Conservation (phyloP, 1,140 invertebrate genomes). For the Eriosoma lanigerum region DNA sequence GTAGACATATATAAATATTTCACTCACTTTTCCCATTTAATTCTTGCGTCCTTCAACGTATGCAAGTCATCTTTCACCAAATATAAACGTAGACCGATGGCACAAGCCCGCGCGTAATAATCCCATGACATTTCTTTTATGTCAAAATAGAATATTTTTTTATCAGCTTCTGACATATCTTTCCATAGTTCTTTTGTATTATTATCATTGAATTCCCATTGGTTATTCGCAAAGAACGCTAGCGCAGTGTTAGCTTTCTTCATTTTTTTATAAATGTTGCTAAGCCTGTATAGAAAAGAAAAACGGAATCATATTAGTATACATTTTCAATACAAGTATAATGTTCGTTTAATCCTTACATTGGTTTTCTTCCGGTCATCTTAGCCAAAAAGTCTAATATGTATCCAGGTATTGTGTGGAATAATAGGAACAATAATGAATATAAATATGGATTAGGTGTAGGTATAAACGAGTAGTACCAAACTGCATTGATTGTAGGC, state of each 20-base stretch:
- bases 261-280: constrained; percentile 73
- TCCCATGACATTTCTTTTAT: constrained; percentile 67
- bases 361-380: constrained; percentile 59
- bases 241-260: constrained; percentile 70
- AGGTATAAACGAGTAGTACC: constrained; percentile 62
- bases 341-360: constrained; percentile 56
- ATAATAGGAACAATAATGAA: constrained; percentile 59
- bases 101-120: constrained; percentile 64
- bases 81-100: constrained; percentile 64
- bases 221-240: constrained; percentile 70
- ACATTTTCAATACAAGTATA: neutral
- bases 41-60: constrained; percentile 57
- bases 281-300: constrained; percentile 63
- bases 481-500: constrained; percentile 61
- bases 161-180: constrained; percentile 66
- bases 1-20: too few species aligned
- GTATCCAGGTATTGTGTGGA: constrained; percentile 59
- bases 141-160: constrained; percentile 69
- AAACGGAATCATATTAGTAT: neutral
- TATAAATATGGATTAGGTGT: constrained; percentile 61
- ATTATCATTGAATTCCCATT: constrained; percentile 72
- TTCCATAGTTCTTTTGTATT: constrained; percentile 67
- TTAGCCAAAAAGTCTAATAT: constrained; percentile 57
- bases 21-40: constrained; percentile 55
- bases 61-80: constrained; percentile 67